Conservation (phyloP, 2,888 invertebrate species). For the Cephus pygmeus region DNA sequence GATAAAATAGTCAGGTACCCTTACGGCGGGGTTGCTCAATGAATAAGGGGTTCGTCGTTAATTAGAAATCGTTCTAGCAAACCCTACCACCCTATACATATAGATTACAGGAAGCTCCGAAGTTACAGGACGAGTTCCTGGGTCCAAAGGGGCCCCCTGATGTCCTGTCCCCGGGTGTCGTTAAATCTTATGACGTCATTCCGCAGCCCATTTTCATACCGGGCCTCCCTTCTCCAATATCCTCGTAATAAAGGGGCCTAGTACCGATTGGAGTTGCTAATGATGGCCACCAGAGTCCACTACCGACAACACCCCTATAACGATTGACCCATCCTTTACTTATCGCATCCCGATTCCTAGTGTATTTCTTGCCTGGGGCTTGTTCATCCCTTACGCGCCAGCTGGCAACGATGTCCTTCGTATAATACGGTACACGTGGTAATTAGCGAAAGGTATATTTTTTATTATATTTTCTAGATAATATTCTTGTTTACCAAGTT, state of each 20-base stretch:
- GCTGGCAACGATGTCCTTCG: background rate
- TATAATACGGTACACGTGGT: background rate
- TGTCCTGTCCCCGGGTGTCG: background rate
- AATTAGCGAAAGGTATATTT: background rate
- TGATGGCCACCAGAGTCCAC: background rate
- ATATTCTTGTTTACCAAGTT: background rate
- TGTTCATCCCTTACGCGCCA: background rate
- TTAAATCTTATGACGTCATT: slow-evolving; percentile 3
- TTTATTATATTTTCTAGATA: background rate
- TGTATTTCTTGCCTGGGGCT: background rate
- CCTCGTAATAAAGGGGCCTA: background rate
- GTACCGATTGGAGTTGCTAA: background rate
- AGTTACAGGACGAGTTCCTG: background rate
- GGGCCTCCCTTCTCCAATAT: background rate
- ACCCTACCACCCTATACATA: background rate
- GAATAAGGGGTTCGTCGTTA: background rate
- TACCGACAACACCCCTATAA: background rate
- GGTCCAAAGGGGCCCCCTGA: background rate
- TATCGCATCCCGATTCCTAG: background rate
- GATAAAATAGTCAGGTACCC: too few relatives aligned
- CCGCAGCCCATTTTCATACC: background rate
- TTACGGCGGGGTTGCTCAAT: background rate
- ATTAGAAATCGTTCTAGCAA: background rate
- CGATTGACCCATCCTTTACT: background rate
- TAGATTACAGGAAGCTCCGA: background rate